Base-by-base conservation (phyloP, 2,888 invertebrate genomes). In the Yponomeuta plumbellus region DNA sequence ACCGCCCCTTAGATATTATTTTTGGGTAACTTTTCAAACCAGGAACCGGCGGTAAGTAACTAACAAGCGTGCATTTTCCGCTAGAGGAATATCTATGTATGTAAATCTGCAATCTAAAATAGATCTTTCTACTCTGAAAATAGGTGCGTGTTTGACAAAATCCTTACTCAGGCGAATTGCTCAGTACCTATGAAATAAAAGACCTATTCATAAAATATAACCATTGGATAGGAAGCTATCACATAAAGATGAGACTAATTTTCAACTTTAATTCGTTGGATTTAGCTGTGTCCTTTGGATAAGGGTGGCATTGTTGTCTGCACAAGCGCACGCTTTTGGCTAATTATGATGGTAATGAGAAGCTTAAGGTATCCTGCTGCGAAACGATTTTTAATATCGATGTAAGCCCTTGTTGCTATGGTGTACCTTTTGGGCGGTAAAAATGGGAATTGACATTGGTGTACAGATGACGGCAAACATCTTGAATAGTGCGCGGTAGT, bases 341-440 rank as follows among this genome's bases (percentile, higher is more conserved):
- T 86, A 86, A 88, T 87, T 87, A 85, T 80, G 73, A 81, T 79
- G 76, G 77, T 84, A 82, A 86, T 86, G 80, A 77, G 56, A 71
- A 71, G 69, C 73, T 75, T 71, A 72, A 74, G 71, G 71, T 73
- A 75, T 76, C 65, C 78, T 70, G 76, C 78, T 78, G 81, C 71
- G 79, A 69, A 64, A 76, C 70, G 64, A 75, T 52, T 76, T 76
- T 77, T 77, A 79, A 82, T 80, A 78, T 52, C 76, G 75, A 78
- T 78, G 76, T 65, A 76, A 75, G 70, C 66, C 65, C 62, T 65
- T 66, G 61, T 67, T 52, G 44, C 44, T 13, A 52, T 17, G 44
- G 44, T 11, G 44, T 52, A 52, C 44, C 44, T 52, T 52, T 52
- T 52, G 44, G 44, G 17, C 2, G 44, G 44, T 52, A 2, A 52